Percentiles rank a stretch among this genome's conserved stretches.
These are phyloP conservation scores for Caenorhabditis drosophilae DNA, from an alignment of 2,888 invertebrate genomes.

Conservation along the genomic window DNA sequence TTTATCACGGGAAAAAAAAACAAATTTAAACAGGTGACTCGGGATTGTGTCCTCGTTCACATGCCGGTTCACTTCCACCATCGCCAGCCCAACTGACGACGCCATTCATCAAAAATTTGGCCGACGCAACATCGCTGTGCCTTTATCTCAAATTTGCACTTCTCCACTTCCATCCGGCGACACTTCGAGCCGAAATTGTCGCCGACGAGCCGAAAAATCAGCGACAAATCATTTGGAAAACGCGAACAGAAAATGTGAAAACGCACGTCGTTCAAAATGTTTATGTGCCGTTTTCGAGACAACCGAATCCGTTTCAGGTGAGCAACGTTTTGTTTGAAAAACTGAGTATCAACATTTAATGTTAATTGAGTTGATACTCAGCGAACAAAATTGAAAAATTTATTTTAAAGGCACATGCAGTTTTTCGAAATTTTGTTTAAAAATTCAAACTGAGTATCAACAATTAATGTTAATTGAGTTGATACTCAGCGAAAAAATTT, in stretches of 20 bases:
- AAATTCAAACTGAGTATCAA: too few relatives aligned
- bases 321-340: too few relatives aligned
- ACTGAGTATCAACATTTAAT: too few relatives aligned
- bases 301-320: slow-evolving; percentile 18
- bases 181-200: slow-evolving; percentile 25
- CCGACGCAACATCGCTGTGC: slow-evolving; percentile 26
- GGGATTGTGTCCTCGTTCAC: slow-evolving; percentile 26
- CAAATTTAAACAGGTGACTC: slow-evolving; percentile 22
- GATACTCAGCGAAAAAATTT: too few relatives aligned
- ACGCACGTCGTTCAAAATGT: slow-evolving; percentile 37
- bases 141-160: slow-evolving; percentile 26
- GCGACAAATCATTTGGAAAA: slow-evolving; percentile 32
- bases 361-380: too few relatives aligned
- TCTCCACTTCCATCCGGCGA: slow-evolving; percentile 34
- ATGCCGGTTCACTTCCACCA: slow-evolving; percentile 19
- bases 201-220: slow-evolving; percentile 12
- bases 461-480: too few relatives aligned
- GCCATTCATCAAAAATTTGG: slow-evolving; percentile 16
- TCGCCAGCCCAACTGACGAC: slow-evolving; percentile 31
- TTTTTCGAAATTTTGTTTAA: background rate
- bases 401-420: too few relatives aligned
- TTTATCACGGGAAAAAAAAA: too few relatives aligned
- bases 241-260: slow-evolving; percentile 24
- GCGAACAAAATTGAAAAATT: too few relatives aligned
- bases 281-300: slow-evolving; percentile 20